Evolutionary conservation across 1,140 invertebrate species (phyloP).

Genomic region (Aricia agestis): DNA sequence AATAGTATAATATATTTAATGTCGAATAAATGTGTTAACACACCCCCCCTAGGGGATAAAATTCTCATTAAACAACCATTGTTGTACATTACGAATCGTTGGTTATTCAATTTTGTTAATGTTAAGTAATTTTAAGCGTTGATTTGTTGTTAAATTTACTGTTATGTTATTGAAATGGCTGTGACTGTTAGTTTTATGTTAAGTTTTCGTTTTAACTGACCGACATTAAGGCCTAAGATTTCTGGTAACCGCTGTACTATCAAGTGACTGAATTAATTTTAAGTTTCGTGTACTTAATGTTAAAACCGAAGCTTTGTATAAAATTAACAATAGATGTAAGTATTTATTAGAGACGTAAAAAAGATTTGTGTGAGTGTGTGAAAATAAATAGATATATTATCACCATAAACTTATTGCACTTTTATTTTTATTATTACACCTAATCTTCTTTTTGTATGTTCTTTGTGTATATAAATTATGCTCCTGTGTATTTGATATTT

Average conservation of each 20-base stretch:
- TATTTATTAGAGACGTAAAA: slow-evolving; percentile 62
- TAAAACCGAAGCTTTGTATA: slow-evolving; percentile 70
- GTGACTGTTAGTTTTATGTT: slow-evolving; percentile 75
- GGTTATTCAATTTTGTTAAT: slow-evolving; percentile 52
- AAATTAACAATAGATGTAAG: slow-evolving; percentile 66
- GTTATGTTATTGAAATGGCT: slow-evolving; percentile 62
- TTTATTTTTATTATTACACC: no score
- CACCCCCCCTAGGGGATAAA: slow-evolving; percentile 45
- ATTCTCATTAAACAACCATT: slow-evolving; percentile 50
- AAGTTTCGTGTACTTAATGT: slow-evolving; percentile 36
- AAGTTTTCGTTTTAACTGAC: slow-evolving; percentile 70
- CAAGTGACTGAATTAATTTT: slow-evolving; percentile 18
- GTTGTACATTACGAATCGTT: slow-evolving; percentile 39
- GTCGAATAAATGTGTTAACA: slow-evolving; percentile 39
- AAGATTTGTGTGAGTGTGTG: slow-evolving; percentile 58
- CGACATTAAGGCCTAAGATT: slow-evolving; percentile 61
- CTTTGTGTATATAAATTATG: no score
- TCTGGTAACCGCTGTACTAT: slow-evolving; percentile 15
- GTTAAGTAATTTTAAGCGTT: slow-evolving; percentile 67
- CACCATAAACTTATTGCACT: slow-evolving; percentile 26
- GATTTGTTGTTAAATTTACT: slow-evolving; percentile 64
- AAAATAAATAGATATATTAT: slow-evolving; percentile 46
- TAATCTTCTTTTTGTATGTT: no score
- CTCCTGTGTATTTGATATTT: no score
- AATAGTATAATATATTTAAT: slow-evolving; percentile 30